Conservation (phyloP, 2,888 invertebrate genomes). For the Deroplatys truncata region DNA sequence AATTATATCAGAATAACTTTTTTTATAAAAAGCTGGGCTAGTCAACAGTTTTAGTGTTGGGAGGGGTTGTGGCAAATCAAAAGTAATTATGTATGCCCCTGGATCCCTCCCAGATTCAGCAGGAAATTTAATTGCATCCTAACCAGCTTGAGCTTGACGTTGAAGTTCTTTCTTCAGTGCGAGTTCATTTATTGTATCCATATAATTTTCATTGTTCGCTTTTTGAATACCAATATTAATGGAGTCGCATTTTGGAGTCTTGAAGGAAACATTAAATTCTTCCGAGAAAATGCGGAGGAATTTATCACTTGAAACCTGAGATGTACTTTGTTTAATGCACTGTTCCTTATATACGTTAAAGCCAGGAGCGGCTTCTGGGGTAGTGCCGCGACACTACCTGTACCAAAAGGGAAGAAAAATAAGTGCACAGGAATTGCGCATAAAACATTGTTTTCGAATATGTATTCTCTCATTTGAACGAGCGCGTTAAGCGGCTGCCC, state of each 20-base stretch:
- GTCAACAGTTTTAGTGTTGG: neutral
- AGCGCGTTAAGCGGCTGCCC: too few species aligned
- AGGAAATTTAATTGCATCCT: neutral
- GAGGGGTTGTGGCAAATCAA: neutral
- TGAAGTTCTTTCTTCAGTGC: neutral
- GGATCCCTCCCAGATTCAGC: too few species aligned
- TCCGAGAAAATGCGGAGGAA: neutral
- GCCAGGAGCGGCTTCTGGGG: too few species aligned
- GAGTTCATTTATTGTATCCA: neutral
- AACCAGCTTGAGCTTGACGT: neutral
- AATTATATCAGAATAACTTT: too few species aligned
- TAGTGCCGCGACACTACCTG: too few species aligned
- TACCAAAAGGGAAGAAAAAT: too few species aligned
- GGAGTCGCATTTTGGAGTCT: neutral
- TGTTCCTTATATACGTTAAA: too few species aligned
- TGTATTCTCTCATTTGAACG: too few species aligned
- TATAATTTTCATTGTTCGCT: neutral
- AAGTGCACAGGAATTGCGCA: too few species aligned
- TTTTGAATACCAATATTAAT: neutral
- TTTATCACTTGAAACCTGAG: neutral
- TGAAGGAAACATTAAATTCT: neutral
- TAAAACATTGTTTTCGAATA: too few species aligned
- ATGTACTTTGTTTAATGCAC: too few species aligned
- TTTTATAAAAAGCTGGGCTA: too few species aligned
- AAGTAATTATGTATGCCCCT: neutral